Evolutionary conservation across 2,113 vertebrate species (phyloP).

Genomic region (Poecilia latipinna): DNA sequence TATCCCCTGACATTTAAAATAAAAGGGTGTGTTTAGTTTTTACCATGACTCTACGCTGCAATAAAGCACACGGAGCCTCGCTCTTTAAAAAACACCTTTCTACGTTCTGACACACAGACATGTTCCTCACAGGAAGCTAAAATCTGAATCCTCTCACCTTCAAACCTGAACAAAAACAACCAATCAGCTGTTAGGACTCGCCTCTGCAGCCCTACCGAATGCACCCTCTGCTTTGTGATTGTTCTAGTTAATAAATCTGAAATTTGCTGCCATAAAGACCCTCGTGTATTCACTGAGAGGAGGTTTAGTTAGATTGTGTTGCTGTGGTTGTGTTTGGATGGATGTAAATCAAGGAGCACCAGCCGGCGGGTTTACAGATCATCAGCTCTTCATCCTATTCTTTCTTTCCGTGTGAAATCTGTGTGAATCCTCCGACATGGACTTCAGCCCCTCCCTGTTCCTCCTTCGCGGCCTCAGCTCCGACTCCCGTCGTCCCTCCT

Average conservation of each 20-base stretch:
- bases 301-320: conserved; percentile 25
- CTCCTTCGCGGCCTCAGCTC: conserved; percentile 66
- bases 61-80: conserved; percentile 20
- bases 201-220: conserved; percentile 9
- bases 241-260: neutral
- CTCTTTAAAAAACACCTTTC: neutral
- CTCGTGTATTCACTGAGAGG: conserved; percentile 13
- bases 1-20: neutral
- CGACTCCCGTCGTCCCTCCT: conserved; percentile 78
- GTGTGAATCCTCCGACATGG: conserved; percentile 52
- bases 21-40: neutral
- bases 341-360: conserved; percentile 39
- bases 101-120: conserved; percentile 2
- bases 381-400: conserved; percentile 44
- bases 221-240: conserved; percentile 25
- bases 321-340: conserved; percentile 41
- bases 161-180: conserved; percentile 26
- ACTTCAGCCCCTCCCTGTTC: conserved; percentile 40
- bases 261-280: conserved; percentile 29
- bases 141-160: conserved; percentile 11
- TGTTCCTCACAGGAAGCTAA: conserved; percentile 23
- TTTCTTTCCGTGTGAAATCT: conserved; percentile 50
- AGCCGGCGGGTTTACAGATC: conserved; percentile 50
- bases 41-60: neutral
- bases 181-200: conserved; percentile 20